Percentiles rank a stretch among this genome's conserved stretches.
Conservation (phyloP, 1,140 invertebrate genomes). For the Drosophila parvula region DNA sequence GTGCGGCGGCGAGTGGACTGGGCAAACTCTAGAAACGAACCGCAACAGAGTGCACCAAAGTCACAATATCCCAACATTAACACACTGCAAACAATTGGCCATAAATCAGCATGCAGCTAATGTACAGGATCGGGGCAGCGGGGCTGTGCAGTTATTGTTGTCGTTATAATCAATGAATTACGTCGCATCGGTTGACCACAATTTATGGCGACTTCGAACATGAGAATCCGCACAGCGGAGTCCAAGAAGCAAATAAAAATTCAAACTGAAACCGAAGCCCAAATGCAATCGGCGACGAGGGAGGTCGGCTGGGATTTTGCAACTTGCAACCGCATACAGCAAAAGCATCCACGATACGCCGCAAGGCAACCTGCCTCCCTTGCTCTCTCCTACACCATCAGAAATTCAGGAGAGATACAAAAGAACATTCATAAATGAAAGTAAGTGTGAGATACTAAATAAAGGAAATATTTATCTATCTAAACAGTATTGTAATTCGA, state of each 20-base stretch:
- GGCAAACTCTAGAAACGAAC: slow-evolving; percentile 37
- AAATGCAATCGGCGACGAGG: slow-evolving; percentile 47
- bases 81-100: slow-evolving; percentile 66
- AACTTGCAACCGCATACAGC: slow-evolving; percentile 64
- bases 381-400: not conserved
- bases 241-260: slow-evolving; percentile 58
- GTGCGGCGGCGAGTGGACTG: slow-evolving; percentile 10
- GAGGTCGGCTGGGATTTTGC: slow-evolving; percentile 57
- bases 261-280: slow-evolving; percentile 38
- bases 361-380: slow-evolving; percentile 34
- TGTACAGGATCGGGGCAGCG: slow-evolving; percentile 34
- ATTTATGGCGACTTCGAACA: slow-evolving; percentile 78
- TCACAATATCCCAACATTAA: slow-evolving; percentile 39
- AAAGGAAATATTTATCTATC: too few species aligned
- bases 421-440: too few species aligned
- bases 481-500: too few species aligned
- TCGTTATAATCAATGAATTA: slow-evolving; percentile 83
- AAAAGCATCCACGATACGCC: slow-evolving; percentile 54
- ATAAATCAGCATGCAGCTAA: slow-evolving; percentile 74
- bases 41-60: slow-evolving; percentile 40
- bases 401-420: not conserved
- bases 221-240: slow-evolving; percentile 72
- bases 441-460: too few species aligned
- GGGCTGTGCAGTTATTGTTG: slow-evolving; percentile 71
- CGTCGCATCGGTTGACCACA: slow-evolving; percentile 81